A percentile compares a stretch with the other conserved stretches of the same genome.
Conservation (phyloP, 2,113 vertebrate genomes). For the Crotalus tigris region DNA sequence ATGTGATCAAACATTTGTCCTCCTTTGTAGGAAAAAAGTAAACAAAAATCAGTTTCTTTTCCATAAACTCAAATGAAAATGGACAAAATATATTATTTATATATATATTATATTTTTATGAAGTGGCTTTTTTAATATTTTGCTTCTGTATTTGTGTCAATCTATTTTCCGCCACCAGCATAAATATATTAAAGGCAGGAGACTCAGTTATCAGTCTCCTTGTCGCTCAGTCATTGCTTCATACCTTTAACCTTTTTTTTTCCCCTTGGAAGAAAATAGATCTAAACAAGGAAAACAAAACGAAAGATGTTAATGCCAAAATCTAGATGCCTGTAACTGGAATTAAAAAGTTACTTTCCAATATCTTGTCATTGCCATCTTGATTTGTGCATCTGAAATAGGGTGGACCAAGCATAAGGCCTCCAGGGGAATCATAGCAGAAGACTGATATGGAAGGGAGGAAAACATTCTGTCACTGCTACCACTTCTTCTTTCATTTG, state of each 20-base stretch:
- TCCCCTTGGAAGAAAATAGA: background rate
- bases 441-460: background rate
- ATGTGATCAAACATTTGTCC: background rate
- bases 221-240: background rate
- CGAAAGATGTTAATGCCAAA: background rate
- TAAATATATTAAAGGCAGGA: background rate
- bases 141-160: background rate
- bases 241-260: background rate
- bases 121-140: background rate
- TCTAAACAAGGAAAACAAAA: background rate
- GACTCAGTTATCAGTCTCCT: background rate
- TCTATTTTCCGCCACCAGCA: background rate
- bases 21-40: background rate
- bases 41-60: background rate
- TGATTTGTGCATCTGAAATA: background rate
- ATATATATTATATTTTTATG: background rate
- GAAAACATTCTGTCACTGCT: too few relatives aligned
- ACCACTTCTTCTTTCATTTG: too few relatives aligned
- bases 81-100: background rate
- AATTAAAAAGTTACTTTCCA: background rate
- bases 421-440: background rate
- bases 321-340: background rate
- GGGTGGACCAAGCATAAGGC: background rate
- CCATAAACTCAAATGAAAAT: background rate
- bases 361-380: background rate